Evolutionary conservation across 23 tunicate genomes (phyloP).

Genomic region (Diplosoma virens): DNA sequence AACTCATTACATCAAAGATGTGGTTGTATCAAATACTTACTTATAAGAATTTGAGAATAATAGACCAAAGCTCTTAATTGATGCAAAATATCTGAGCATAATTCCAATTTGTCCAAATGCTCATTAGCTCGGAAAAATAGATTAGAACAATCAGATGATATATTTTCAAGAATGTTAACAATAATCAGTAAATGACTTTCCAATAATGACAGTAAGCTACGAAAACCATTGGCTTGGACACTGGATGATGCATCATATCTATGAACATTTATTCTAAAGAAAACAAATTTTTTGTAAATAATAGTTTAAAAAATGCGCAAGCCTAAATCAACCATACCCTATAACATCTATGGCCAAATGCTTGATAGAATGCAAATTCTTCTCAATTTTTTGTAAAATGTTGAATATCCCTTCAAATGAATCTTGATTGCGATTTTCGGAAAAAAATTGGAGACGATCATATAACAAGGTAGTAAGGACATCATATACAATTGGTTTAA

Average conservation of each 20-base stretch:
- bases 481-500: conserved; percentile 6
- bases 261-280: conserved; percentile 24
- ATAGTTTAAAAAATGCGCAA: too few relatives aligned
- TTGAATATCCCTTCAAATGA: conserved; percentile 1
- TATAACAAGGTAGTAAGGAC: background rate
- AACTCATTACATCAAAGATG: background rate
- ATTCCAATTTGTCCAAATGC: conserved; percentile 49
- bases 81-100: conserved; percentile 55
- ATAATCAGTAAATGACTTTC: conserved; percentile 41
- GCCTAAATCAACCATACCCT: conserved; percentile 31
- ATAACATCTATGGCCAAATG: conserved; percentile 41
- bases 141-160: conserved; percentile 27
- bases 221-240: conserved; percentile 63
- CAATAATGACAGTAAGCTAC: conserved; percentile 50
- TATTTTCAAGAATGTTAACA: conserved; percentile 19
- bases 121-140: conserved; percentile 58
- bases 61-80: conserved; percentile 66
- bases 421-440: background rate
- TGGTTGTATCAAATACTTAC: conserved; percentile 12
- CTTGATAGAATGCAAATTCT: conserved; percentile 29
- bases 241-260: conserved; percentile 63
- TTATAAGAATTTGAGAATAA: conserved; percentile 70
- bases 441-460: conserved; percentile 4
- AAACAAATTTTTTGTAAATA: background rate
- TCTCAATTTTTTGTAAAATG: conserved; percentile 22